Evolutionary conservation across 2,113 vertebrate species (phyloP).

Genomic region (Saccopteryx leptura): DNA sequence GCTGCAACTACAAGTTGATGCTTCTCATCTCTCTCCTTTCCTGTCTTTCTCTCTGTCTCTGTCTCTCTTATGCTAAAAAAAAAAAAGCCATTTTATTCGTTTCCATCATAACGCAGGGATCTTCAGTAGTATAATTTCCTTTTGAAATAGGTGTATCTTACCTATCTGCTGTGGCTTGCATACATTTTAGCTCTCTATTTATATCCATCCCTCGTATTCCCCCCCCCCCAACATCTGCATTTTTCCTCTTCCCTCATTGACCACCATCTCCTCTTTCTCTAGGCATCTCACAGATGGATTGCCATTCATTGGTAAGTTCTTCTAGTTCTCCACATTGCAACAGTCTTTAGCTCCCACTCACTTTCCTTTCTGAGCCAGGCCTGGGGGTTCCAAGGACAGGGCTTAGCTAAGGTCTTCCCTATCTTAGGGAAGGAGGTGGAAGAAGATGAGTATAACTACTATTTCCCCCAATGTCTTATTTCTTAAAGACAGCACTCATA

Average conservation of each 20-base stretch:
- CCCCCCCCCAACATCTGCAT: background rate
- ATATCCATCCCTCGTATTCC: background rate
- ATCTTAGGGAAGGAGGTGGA: background rate
- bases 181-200: background rate
- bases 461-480: background rate
- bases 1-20: no score
- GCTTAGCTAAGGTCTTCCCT: background rate
- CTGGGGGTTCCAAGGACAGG: background rate
- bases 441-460: background rate
- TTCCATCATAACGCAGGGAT: background rate
- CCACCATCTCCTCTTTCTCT: background rate
- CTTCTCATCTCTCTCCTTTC: no score
- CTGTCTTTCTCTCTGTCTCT: no score
- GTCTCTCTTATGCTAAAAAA: no score
- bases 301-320: background rate
- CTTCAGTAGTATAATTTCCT: background rate
- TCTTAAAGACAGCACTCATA: slow-evolving; percentile 3
- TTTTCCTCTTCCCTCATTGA: background rate
- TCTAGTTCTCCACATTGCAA: background rate
- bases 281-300: background rate
- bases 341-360: background rate
- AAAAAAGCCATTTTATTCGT: slow-evolving; percentile 23
- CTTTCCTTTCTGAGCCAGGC: background rate
- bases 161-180: background rate
- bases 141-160: background rate